These are phyloP conservation scores for Gobio occitaniae DNA, from an alignment of 2,797 vertebrate species.

Conservation along the genomic window DNA sequence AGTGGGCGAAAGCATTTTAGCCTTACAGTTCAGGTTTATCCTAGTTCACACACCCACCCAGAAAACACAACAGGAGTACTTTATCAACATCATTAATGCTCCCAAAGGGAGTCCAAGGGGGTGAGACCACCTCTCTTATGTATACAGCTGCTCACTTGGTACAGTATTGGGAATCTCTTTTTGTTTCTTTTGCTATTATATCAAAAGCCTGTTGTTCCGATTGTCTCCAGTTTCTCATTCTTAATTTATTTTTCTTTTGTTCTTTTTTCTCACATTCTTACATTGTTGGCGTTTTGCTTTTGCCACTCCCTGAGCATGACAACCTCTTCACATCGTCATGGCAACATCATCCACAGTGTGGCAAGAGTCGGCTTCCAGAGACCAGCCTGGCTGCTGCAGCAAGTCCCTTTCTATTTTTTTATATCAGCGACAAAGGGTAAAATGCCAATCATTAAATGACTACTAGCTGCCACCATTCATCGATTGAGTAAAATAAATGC, in stretches of 20 bases:
- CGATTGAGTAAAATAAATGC: neutral
- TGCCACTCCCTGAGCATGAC: slow-evolving; percentile 54
- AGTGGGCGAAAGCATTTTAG: neutral
- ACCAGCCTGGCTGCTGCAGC: slow-evolving; percentile 40
- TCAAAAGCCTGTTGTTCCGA: neutral
- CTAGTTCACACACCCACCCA: slow-evolving; percentile 13
- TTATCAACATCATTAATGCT: slow-evolving; percentile 5
- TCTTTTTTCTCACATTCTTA: neutral
- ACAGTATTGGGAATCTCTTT: too few species aligned
- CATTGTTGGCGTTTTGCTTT: slow-evolving; percentile 47
- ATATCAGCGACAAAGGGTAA: neutral
- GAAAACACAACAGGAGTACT: slow-evolving; percentile 7
- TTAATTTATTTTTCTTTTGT: neutral
- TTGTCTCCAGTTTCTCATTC: neutral
- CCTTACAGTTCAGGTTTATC: neutral
- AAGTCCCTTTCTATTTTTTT: neutral
- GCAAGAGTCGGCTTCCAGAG: slow-evolving; percentile 52
- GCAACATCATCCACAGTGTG: slow-evolving; percentile 60
- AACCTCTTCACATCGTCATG: slow-evolving; percentile 62
- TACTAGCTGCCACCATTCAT: neutral
- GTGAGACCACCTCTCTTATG: neutral
- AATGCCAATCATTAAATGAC: neutral
- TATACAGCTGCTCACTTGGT: neutral
- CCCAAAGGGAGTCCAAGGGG: neutral
- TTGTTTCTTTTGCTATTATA: neutral